Evolutionary conservation across 2,113 vertebrate species (phyloP), one percentile per base, ranked within the genome.

Genomic region (Clarias macrocephalus): DNA sequence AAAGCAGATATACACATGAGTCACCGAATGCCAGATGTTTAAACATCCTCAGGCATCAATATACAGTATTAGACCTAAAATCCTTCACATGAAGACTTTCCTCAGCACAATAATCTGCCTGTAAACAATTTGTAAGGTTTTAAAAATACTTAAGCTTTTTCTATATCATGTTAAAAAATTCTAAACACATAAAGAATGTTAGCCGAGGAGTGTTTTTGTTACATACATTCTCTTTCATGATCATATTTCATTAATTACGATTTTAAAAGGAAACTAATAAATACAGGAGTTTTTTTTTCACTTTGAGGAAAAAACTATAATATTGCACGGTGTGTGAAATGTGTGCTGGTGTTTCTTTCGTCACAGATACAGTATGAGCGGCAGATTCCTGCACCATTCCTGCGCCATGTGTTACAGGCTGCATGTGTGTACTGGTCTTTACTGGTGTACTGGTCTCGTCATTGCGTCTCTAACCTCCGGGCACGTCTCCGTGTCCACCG

Each of bases 391-490:
- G 72, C 1, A 30, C 12, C 33, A 10, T 75, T 75, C 21, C 37
- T 52, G 72, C 1, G 19, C 12, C n/a, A 18, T 11, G 18, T 18
- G 54, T 33, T 59, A 21, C 18, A 80, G 56, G 48, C 77, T 59
- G 15, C 16, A 30, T 21, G n/a, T 48, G 23, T 75, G 72, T 52
- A 12, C 72, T 75, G 37, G 68, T 42, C 42, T 48, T 6, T 48
- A 7, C 42, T 48, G 42, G 21, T 75, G 72, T 25, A 12, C 42
- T 75, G 37, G 70, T 42, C 33, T 73, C 19, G 70, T 33, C 30
- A 37, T 42, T 73, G 33, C 48, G 52, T n/a, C 15, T 63, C 3
- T 66, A 83, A 75, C 86, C 84, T 48, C 85, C 82, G 25, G 85
- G 66, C 59, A 76, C 23, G 48, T 83, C 59, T 59, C 15, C 73